These are phyloP conservation scores for Eristalis arbustorum DNA, from an alignment of 2,888 invertebrate genomes.

Conservation along the genomic window DNA sequence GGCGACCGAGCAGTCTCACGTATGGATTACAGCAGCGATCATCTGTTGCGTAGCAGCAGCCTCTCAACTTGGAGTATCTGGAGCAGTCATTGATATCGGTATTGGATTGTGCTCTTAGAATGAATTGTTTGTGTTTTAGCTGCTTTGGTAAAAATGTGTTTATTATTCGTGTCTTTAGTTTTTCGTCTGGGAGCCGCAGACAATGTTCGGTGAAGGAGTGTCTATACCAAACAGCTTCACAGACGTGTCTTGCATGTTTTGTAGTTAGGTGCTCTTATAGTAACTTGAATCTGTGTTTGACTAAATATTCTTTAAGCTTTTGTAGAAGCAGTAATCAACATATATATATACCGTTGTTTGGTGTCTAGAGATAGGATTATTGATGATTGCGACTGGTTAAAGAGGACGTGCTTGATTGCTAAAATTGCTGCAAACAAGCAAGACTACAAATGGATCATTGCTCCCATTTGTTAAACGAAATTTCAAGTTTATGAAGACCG, in stretches of 20 bases:
- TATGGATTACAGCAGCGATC: slow-evolving; percentile 46
- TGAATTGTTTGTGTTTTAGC: neutral
- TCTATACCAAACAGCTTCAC: neutral
- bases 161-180: neutral
- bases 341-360: neutral
- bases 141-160: neutral
- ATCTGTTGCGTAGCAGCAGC: slow-evolving; percentile 22
- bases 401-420: neutral
- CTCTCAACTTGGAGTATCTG: slow-evolving; percentile 26
- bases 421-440: neutral
- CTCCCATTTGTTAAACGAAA: neutral
- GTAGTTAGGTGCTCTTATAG: neutral
- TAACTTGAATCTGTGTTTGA: neutral
- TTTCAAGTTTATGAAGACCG: neutral
- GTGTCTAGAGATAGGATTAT: neutral
- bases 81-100: slow-evolving; percentile 52
- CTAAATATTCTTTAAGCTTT: neutral
- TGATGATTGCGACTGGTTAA: neutral
- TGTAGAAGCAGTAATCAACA: too few relatives aligned
- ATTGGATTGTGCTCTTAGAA: slow-evolving; percentile 4
- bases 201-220: neutral
- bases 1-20: slow-evolving; percentile 18
- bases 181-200: neutral
- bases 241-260: neutral
- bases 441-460: neutral